These are phyloP conservation scores for Cheilosia grossa DNA, from an alignment of 2,888 invertebrate species.

Conservation along the genomic window DNA sequence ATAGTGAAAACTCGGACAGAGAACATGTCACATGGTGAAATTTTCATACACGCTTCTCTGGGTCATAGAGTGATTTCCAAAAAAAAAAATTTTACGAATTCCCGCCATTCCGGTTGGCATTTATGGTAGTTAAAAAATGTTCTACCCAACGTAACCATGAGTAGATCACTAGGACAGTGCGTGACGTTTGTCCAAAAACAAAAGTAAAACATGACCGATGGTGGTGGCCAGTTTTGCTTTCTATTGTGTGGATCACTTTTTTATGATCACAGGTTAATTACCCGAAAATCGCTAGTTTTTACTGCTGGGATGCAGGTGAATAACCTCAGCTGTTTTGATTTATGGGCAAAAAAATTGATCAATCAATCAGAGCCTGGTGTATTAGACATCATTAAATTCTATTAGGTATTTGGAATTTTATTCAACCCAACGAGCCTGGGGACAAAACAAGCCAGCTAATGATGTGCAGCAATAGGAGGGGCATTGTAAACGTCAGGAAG, in stretches of 20 bases:
- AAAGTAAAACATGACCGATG: slow-evolving; percentile 50
- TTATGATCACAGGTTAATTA: slow-evolving; percentile 31
- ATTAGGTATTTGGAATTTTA: slow-evolving; percentile 63
- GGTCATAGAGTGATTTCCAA: slow-evolving; percentile 56
- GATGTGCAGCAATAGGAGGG: slow-evolving; percentile 48
- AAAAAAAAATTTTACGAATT: slow-evolving; percentile 29
- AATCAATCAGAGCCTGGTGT: slow-evolving; percentile 74
- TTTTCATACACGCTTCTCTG: slow-evolving; percentile 25
- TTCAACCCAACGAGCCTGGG: neutral
- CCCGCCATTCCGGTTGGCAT: slow-evolving; percentile 55
- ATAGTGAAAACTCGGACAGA: slow-evolving; percentile 29
- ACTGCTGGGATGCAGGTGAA: slow-evolving; percentile 42
- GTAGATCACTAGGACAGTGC: slow-evolving; percentile 69
- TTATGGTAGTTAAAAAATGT: slow-evolving; percentile 13
- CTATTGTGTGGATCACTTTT: slow-evolving; percentile 37
- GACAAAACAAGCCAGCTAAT: slow-evolving; percentile 40
- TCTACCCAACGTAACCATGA: slow-evolving; percentile 39
- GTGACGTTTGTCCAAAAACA: slow-evolving; percentile 46
- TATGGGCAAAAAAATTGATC: slow-evolving; percentile 71
- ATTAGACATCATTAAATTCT: slow-evolving; percentile 76
- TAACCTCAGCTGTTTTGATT: slow-evolving; percentile 55
- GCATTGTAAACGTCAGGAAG: slow-evolving; percentile 63
- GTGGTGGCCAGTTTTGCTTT: slow-evolving; percentile 64
- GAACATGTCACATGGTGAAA: slow-evolving; percentile 50
- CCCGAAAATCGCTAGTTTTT: neutral